Percentiles rank a stretch among this genome's conserved stretches.
phyloP scores from a whole-genome alignment of 2,113 vertebrate genomes.

The Microcebus murinus region DNA sequence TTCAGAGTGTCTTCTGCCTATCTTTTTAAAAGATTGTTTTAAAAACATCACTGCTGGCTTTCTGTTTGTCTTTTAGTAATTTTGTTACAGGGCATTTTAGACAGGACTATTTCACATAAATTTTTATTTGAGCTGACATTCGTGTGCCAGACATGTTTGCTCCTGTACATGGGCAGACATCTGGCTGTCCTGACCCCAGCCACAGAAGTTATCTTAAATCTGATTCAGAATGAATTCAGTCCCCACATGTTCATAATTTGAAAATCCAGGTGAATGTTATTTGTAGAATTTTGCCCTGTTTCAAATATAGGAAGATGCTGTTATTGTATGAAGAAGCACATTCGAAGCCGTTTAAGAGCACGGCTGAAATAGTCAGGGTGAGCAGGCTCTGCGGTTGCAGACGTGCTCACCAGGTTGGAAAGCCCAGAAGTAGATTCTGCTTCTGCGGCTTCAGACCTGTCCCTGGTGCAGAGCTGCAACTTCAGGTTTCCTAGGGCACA shows the following conservation, averaged over 20 bases:
- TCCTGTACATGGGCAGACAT: rapidly evolving
- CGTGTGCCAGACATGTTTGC: rapidly evolving
- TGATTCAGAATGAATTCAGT: not conserved
- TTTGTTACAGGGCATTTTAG: not conserved
- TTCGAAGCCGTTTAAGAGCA: not conserved
- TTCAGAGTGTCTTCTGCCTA: not conserved
- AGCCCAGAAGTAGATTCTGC: not conserved
- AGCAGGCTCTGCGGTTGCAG: not conserved
- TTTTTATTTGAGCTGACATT: not conserved
- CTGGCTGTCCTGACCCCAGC: not conserved
- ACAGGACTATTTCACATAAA: no score
- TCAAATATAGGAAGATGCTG: not conserved
- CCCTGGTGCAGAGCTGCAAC: not conserved
- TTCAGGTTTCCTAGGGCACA: not conserved
- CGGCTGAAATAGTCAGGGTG: not conserved
- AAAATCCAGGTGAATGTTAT: not conserved
- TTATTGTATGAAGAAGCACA: not conserved
- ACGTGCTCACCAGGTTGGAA: not conserved
- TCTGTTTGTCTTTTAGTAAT: not conserved
- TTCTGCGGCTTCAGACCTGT: no score
- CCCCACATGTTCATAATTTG: not conserved
- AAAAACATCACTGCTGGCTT: not conserved
- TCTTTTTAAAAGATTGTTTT: not conserved
- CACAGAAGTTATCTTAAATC: not conserved
- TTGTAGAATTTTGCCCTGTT: not conserved